These are phyloP conservation scores for Chaetops frenatus DNA, from an alignment of 2,113 vertebrate species.

Conservation along the genomic window DNA sequence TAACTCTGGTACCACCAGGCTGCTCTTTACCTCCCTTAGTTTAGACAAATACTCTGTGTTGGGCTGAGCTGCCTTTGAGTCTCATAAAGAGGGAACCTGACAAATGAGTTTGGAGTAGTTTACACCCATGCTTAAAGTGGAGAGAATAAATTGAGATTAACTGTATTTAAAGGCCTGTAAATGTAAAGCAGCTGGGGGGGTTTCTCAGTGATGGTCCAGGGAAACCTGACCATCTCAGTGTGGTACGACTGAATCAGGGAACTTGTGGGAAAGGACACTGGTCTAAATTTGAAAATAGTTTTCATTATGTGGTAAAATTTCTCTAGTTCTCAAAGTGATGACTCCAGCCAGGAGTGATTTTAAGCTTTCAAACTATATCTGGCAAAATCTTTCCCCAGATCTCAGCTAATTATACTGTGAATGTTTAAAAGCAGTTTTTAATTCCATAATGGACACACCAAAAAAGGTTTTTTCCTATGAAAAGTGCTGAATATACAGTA, in stretches of 20 bases:
- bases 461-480: background rate
- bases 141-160: background rate
- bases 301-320: background rate
- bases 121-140: background rate
- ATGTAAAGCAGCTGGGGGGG: background rate
- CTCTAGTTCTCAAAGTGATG: background rate
- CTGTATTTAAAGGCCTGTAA: background rate
- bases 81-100: background rate
- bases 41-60: background rate
- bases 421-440: conserved; percentile 20
- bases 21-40: background rate
- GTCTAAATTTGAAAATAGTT: background rate
- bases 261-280: background rate
- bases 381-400: background rate
- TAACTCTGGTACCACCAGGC: background rate
- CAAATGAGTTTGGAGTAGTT: background rate
- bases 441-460: background rate
- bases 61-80: background rate
- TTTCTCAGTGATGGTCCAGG: background rate
- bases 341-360: background rate
- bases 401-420: background rate
- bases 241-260: background rate
- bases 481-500: conserved; percentile 19
- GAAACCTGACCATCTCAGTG: background rate
- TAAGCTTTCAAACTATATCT: background rate